These are phyloP conservation scores for Lasioglossum lativentre DNA, from an alignment of 2,888 invertebrate genomes.

Conservation along the genomic window DNA sequence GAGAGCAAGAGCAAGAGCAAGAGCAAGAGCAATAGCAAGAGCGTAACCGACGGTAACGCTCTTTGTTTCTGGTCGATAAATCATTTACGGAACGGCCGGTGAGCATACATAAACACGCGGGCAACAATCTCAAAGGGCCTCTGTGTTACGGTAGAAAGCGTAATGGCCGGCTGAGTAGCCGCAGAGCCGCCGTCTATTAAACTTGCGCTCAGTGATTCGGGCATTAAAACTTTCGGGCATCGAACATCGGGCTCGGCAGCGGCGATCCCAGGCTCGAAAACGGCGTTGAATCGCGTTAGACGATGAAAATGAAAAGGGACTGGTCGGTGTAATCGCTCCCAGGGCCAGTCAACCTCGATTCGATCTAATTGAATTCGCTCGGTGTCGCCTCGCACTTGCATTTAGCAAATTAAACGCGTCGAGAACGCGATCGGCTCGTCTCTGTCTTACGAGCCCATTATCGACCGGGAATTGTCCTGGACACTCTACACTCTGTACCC, in stretches of 20 bases:
- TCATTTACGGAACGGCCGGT: conserved; percentile 54
- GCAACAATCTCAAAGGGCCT: conserved; percentile 63
- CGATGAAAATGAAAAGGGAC: conserved; percentile 58
- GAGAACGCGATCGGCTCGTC: conserved; percentile 27
- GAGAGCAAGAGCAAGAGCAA: no score
- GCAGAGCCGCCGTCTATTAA: conserved; percentile 63
- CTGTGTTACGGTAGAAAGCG: conserved; percentile 58
- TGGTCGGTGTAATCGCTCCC: conserved; percentile 53
- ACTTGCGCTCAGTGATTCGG: conserved; percentile 70
- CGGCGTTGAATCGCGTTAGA: conserved; percentile 41
- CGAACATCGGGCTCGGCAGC: conserved; percentile 27
- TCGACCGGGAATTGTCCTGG: not conserved
- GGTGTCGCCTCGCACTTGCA: conserved; percentile 34
- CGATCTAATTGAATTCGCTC: conserved; percentile 66
- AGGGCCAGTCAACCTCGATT: conserved; percentile 40
- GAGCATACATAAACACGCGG: conserved; percentile 52
- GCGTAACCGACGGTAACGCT: conserved; percentile 17
- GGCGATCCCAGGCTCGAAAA: conserved; percentile 39
- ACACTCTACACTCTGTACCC: not conserved
- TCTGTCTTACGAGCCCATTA: not conserved
- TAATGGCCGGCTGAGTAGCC: conserved; percentile 60
- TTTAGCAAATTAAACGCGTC: conserved; percentile 52
- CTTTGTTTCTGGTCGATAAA: conserved; percentile 64
- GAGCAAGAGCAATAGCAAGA: not conserved
- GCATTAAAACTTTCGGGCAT: conserved; percentile 74